phyloP scores from a whole-genome alignment of 1,140 invertebrate genomes.

The Odontomachus brunneus region DNA sequence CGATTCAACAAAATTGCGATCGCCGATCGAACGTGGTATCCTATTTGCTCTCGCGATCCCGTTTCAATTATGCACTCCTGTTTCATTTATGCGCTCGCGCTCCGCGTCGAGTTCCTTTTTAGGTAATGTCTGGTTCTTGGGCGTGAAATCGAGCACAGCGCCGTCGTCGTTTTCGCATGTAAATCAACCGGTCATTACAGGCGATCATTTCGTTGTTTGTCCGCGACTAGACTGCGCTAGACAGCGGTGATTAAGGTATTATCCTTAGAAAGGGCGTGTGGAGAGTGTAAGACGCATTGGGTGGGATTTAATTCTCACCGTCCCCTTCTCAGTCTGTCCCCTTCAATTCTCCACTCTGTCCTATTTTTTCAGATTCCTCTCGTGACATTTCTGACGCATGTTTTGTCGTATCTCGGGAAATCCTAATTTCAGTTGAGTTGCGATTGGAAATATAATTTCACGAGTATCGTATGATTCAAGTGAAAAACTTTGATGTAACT shows the following conservation, averaged over 20 bases:
- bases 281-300: no score
- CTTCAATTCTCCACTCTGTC: no score
- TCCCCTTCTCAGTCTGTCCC: no score
- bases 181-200: conserved; percentile 25
- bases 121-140: conserved; percentile 36
- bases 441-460: no score
- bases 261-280: no score
- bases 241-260: conserved; percentile 5
- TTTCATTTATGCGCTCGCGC: conserved; percentile 17
- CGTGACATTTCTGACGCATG: no score
- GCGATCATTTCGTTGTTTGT: conserved; percentile 12
- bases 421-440: no score
- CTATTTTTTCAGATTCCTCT: no score
- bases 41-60: conserved; percentile 10
- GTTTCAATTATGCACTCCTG: conserved; percentile 19
- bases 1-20: background rate
- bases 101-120: conserved; percentile 37
- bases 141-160: conserved; percentile 25
- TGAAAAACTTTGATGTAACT: no score
- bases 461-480: no score
- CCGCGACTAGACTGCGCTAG: background rate
- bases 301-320: no score
- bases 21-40: background rate
- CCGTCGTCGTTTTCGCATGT: conserved; percentile 30
- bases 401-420: no score